Evolutionary conservation across 53 echinoderm and acorn worm genomes (phyloP).

Genomic region (Astropecten irregularis): DNA sequence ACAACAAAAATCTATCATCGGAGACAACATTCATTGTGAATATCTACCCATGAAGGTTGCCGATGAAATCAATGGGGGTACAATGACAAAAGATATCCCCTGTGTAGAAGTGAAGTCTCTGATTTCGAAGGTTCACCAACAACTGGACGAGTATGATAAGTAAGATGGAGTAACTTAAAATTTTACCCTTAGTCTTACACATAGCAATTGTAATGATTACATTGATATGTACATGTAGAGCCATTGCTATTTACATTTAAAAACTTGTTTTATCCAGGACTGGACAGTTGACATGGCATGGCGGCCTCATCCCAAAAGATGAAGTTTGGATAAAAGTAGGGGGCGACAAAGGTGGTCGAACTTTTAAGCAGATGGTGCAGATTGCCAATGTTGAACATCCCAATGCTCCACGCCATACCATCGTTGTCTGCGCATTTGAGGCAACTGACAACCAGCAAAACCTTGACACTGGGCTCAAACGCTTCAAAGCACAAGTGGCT

Average conservation of each 20-base stretch:
- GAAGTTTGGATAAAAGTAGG: constrained; percentile 44
- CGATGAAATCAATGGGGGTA: too few species aligned
- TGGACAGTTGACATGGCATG: constrained; percentile 34
- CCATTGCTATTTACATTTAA: too few species aligned
- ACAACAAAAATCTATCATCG: too few species aligned
- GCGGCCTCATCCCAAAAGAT: background rate
- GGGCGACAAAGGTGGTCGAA: constrained; percentile 27
- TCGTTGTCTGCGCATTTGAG: background rate
- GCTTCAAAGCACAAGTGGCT: constrained; percentile 13
- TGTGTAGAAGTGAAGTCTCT: constrained; percentile 12
- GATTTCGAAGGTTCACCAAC: background rate
- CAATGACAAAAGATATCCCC: too few species aligned
- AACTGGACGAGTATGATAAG: constrained; percentile 7
- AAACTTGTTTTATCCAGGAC: background rate
- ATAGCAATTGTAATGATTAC: too few species aligned
- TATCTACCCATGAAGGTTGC: too few species aligned
- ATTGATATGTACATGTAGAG: too few species aligned
- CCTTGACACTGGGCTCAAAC: too few species aligned
- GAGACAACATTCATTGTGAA: too few species aligned
- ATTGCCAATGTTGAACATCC: constrained; percentile 9
- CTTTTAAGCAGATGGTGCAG: constrained; percentile 45
- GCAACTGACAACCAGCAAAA: background rate
- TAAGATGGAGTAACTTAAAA: too few species aligned
- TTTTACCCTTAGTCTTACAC: too few species aligned
- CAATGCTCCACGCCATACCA: constrained; percentile 20